These are phyloP conservation scores for Trichopria drosophilae DNA, from an alignment of 2,888 invertebrate genomes.

Conservation along the genomic window DNA sequence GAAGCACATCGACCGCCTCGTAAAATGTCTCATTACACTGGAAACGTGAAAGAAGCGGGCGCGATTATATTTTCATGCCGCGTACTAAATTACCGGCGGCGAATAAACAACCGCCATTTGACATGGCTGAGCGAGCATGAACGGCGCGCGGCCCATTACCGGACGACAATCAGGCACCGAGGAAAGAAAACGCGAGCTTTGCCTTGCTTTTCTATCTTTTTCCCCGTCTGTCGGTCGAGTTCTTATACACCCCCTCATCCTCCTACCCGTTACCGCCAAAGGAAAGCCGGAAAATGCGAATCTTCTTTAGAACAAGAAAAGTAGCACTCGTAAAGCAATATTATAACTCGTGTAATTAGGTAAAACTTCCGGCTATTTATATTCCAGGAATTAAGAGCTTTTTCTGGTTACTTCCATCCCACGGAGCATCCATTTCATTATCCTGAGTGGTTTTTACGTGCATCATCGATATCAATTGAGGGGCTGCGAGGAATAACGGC, in stretches of 20 bases:
- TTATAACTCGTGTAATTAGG: too few relatives aligned
- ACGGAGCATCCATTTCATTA: too few relatives aligned
- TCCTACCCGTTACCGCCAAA: too few relatives aligned
- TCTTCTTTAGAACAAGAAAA: too few relatives aligned
- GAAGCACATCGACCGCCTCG: slow-evolving; percentile 2
- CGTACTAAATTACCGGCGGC: slow-evolving; percentile 35
- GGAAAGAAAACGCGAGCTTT: slow-evolving; percentile 25
- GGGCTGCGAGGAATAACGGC: too few relatives aligned
- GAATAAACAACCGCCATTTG: slow-evolving; percentile 39
- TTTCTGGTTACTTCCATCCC: too few relatives aligned
- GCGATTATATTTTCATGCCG: slow-evolving; percentile 37
- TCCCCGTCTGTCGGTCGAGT: slow-evolving; percentile 17
- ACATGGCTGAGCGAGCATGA: slow-evolving; percentile 33
- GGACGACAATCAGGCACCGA: slow-evolving; percentile 31
- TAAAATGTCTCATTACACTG: slow-evolving; percentile 1
- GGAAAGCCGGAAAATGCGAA: too few relatives aligned
- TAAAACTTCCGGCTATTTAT: too few relatives aligned
- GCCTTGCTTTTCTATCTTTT: slow-evolving; percentile 13
- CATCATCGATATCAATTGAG: too few relatives aligned
- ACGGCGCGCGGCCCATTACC: slow-evolving; percentile 30
- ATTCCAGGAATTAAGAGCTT: too few relatives aligned
- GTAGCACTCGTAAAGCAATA: too few relatives aligned
- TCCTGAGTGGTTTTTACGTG: too few relatives aligned
- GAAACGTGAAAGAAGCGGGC: background rate
- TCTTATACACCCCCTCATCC: slow-evolving; percentile 6